A percentile compares a stretch with the other conserved stretches of the same genome.
Evolutionary conservation across 23 tunicate species (phyloP).

Genomic region (Styela clava): DNA sequence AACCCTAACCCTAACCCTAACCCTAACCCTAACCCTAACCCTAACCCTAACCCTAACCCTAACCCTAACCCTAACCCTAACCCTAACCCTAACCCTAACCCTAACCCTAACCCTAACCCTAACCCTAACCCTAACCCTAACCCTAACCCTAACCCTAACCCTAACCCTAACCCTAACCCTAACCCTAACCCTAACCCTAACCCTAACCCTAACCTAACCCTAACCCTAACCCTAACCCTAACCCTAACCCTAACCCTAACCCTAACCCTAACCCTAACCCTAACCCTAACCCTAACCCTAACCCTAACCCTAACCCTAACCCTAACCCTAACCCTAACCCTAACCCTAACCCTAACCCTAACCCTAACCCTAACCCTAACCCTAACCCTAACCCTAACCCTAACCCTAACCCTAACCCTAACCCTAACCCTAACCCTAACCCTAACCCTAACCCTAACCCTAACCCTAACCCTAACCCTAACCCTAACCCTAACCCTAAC

Average conservation of each 20-base stretch:
- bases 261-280: conserved; percentile 55
- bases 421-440: conserved; percentile 77
- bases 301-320: conserved; percentile 68
- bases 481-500: conserved; percentile 83
- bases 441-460: conserved; percentile 77
- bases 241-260: conserved; percentile 68
- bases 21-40: conserved; percentile 78
- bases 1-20: conserved; percentile 66
- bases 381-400: conserved; percentile 78
- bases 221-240: conserved; percentile 68
- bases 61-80: conserved; percentile 60
- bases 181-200: conserved; percentile 40
- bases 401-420: conserved; percentile 60
- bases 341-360: conserved; percentile 76
- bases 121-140: conserved; percentile 57
- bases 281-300: conserved; percentile 73
- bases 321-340: conserved; percentile 86
- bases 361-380: conserved; percentile 76
- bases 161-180: conserved; percentile 44
- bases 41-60: conserved; percentile 74
- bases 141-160: conserved; percentile 67
- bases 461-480: conserved; percentile 87
- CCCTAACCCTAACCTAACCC: conserved; percentile 60
- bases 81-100: conserved; percentile 56
- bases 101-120: conserved; percentile 41